Conservation (phyloP, 1,140 invertebrate species). For the Druon quercuslanigerum region DNA sequence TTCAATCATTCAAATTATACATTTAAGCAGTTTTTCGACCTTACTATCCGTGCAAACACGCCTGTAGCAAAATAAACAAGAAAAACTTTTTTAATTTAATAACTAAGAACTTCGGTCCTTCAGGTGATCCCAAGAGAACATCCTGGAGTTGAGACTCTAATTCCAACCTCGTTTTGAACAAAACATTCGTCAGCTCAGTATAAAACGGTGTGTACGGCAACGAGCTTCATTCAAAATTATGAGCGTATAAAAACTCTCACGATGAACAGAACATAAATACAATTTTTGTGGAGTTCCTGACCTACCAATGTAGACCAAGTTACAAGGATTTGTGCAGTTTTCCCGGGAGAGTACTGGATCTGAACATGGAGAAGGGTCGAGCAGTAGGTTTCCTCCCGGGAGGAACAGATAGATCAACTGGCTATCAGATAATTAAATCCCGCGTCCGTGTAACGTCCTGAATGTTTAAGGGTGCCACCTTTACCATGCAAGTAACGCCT, state of each 20-base stretch:
- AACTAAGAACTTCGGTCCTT: background rate
- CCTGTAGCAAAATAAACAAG: background rate
- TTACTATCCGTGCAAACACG: background rate
- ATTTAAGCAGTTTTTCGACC: background rate
- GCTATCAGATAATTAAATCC: conserved; percentile 66
- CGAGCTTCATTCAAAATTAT: conserved; percentile 18
- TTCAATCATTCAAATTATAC: conserved; percentile 8
- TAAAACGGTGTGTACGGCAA: background rate
- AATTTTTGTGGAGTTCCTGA: background rate
- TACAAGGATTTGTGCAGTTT: conserved; percentile 20
- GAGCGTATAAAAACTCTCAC: conserved; percentile 7
- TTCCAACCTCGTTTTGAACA: background rate
- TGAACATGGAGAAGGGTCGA: conserved; percentile 17
- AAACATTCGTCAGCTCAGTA: background rate
- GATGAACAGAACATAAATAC: background rate
- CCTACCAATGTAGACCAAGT: conserved; percentile 13
- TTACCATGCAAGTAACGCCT: conserved; percentile 43
- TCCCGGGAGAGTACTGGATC: background rate
- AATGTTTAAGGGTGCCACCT: conserved; percentile 57
- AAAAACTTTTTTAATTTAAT: background rate
- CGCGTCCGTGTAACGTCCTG: conserved; percentile 47
- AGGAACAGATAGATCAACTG: conserved; percentile 56
- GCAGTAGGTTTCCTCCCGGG: conserved; percentile 47
- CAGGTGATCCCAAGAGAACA: background rate
- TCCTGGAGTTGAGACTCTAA: background rate